Evolutionary conservation across 2,113 vertebrate species (phyloP).

Genomic region (Callaeas wilsoni): DNA sequence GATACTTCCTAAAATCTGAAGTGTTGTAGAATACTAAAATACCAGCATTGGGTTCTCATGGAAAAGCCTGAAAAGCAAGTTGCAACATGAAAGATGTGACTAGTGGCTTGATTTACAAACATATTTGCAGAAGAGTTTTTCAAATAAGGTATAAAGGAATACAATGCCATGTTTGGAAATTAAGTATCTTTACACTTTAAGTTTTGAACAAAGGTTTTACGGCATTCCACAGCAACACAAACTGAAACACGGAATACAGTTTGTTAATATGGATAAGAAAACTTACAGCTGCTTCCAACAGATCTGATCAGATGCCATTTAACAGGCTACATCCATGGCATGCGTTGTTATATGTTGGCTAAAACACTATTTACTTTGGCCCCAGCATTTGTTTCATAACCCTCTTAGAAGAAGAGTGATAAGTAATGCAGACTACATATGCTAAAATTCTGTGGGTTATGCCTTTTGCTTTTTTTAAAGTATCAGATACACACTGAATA

Average conservation of each 20-base stretch:
- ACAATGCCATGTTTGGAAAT: background rate
- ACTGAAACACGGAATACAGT: background rate
- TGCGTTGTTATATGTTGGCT: background rate
- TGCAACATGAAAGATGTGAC: background rate
- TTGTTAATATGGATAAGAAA: background rate
- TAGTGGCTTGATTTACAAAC: background rate
- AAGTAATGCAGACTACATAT: background rate
- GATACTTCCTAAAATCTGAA: background rate
- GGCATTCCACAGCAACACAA: background rate
- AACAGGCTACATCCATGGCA: background rate
- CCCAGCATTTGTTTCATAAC: background rate
- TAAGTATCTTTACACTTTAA: background rate
- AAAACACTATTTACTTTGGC: background rate
- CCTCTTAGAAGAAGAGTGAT: background rate
- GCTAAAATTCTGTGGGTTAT: background rate
- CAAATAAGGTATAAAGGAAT: background rate
- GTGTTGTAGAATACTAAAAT: background rate
- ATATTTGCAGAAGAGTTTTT: background rate
- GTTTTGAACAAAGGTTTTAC: background rate
- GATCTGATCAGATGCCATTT: background rate
- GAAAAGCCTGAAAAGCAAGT: background rate
- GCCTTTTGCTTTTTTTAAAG: background rate
- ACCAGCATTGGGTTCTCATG: background rate
- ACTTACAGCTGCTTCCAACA: background rate
- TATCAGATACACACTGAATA: background rate